Evolutionary conservation across 2,113 vertebrate genomes (phyloP), one percentile per base, ranked within the genome.

Genomic region (Tricholaema leucomelas): DNA sequence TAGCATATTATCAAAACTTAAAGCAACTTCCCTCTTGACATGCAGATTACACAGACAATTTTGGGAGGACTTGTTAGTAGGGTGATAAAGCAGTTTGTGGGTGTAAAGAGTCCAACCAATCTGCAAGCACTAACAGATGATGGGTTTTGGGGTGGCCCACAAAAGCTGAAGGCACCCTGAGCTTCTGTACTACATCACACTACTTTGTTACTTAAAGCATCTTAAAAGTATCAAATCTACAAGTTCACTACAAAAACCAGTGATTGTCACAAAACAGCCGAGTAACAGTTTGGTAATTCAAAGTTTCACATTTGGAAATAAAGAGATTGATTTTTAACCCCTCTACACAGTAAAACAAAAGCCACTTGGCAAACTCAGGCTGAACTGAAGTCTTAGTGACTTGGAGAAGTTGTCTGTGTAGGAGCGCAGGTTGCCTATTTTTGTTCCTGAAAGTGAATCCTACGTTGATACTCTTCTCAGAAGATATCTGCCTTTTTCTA

Each of bases 31-130:
- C 54, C 38, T 35, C 38, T n/a, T 3, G 0, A 30, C 1, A 35
- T 4, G 5, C 61, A 65, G 13, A 27, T 54, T 35, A 67, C 15
- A 8, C 10, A 58, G 42, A 35, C 3, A 36, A 54, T 24, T 60
- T 30, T 65, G 31, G 1, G 0, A 58, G n/a, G 54, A 42, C 12
- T 46, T 8, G 1, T 5, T 12, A 75, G 10, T 9, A 30, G 15
- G 77, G 21, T 2, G 15, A 40, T 12, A 27, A 66, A 80, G 13
- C 2, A 35, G 21, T 4, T 42, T n/a, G 27, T 13, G 11, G n/a
- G 6, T 21, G 9, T n/a, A 27, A 87, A 17, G 4, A 54, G 24
- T 27, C 50, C 59, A 76, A 12, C 23, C 33, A 15, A 15, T 8
- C 33, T 25, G 12, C 2, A n/a, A 44, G 8, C 8, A 30, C 13